Evolutionary conservation across 2,888 invertebrate genomes (phyloP), one percentile per base, ranked within the genome.

Genomic region (Melitaea athalia): DNA sequence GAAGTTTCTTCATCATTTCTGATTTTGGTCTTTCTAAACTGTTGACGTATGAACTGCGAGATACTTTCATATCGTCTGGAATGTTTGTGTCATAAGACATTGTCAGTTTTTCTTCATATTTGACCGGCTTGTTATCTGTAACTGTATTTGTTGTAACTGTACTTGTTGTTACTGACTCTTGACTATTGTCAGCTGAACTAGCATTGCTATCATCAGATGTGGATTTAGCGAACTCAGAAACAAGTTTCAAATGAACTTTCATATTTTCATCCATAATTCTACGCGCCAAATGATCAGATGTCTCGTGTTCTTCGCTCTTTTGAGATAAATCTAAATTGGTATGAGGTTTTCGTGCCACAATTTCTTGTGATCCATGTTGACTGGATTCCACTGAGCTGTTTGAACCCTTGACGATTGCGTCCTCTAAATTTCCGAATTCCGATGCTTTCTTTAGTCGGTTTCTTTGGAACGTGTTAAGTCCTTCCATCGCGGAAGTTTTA

Each of bases 351-450:
- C 77, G 83, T 59, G 77, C 76, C 11, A 72, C 62, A 8, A 71
- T 66, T 67, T 85, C 85, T 33, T 81, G 80, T 55, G 86, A 82
- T 59, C 90, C 88, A 14, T 75, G 78, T 72, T 85, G 85, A 2
- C 93, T 93, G 0, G 89, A 87, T 24, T 93, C 92, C 33, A 93
- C 83, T 50, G 93, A 93, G 75, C 91, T 90, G 57, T 81, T 88
- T 0, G 92, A 93, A 5, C 89, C 91, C 78, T 93, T 94, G 71
- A 95, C 94, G 38, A 96, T 95, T n/a, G 95, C 96, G 77, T 96
- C 96, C 83, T 96, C 96, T 74, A 96, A 88, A 73, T 95, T 96
- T 3, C 95, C 96, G 93, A 96, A 96, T 78, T 96, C 95, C 5
- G 95, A 95, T 0, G 94, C 96, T 79, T 96, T 96, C 82, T 96